Percentiles rank a stretch among this genome's conserved stretches.
These are phyloP conservation scores for Balaeniceps rex DNA, from an alignment of 2,113 vertebrate genomes.

Conservation along the genomic window DNA sequence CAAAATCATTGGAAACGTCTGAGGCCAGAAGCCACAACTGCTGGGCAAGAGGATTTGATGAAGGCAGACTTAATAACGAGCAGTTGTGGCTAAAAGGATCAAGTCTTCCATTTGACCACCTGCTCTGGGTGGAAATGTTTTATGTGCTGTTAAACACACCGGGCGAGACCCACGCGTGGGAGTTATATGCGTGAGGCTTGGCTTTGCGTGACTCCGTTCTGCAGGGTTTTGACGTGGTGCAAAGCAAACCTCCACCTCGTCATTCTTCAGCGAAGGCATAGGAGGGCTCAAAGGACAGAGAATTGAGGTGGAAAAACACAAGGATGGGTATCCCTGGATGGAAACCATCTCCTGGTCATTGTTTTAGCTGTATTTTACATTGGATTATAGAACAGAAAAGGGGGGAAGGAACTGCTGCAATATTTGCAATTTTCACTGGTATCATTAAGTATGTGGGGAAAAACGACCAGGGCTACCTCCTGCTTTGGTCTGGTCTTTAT, in stretches of 20 bases:
- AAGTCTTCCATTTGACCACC: not conserved
- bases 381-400: too few relatives aligned
- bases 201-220: accelerated
- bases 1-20: not conserved
- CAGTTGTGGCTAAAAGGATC: not conserved
- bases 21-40: not conserved
- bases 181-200: not conserved
- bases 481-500: not conserved
- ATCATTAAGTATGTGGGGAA: too few relatives aligned
- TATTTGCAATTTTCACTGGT: too few relatives aligned
- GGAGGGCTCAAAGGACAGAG: too few relatives aligned
- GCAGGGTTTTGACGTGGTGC: not conserved
- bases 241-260: not conserved
- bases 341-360: too few relatives aligned
- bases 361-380: too few relatives aligned
- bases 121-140: not conserved
- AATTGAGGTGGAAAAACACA: too few relatives aligned
- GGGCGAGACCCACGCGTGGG: accelerated
- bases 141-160: not conserved
- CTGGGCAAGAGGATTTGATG: not conserved
- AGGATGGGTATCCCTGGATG: too few relatives aligned
- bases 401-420: too few relatives aligned
- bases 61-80: not conserved
- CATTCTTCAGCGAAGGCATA: not conserved
- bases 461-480: not conserved